These are phyloP conservation scores for Agrotis exclamationis DNA, from an alignment of 2,888 invertebrate genomes.

Conservation along the genomic window DNA sequence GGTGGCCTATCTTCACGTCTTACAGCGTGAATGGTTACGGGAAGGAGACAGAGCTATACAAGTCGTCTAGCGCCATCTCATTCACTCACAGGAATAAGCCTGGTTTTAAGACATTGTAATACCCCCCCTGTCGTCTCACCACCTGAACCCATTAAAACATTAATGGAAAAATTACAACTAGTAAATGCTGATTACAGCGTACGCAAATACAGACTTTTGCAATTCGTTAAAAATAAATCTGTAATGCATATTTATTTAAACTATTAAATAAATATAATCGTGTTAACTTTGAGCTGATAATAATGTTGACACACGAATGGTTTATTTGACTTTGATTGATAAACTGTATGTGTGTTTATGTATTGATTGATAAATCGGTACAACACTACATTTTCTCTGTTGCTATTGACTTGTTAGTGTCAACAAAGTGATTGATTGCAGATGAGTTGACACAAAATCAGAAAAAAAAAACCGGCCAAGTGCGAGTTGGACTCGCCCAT, in stretches of 20 bases:
- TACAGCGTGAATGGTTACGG: too few relatives aligned
- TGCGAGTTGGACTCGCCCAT: too few relatives aligned
- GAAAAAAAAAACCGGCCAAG: neutral
- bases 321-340: constrained; percentile 27
- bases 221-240: neutral
- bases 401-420: constrained; percentile 13
- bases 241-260: constrained; percentile 2
- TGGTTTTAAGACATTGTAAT: too few relatives aligned
- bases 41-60: too few relatives aligned
- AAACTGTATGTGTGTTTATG: neutral
- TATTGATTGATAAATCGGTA: constrained; percentile 16
- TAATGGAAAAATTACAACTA: too few relatives aligned
- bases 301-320: constrained; percentile 13
- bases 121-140: too few relatives aligned
- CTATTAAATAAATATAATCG: constrained; percentile 13
- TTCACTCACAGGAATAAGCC: too few relatives aligned
- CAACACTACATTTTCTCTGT: neutral
- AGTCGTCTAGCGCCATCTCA: too few relatives aligned
- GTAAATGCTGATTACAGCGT: too few relatives aligned
- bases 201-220: too few relatives aligned
- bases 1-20: too few relatives aligned
- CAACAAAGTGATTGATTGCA: constrained; percentile 1
- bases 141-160: too few relatives aligned
- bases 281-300: constrained; percentile 17
- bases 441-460: neutral